Evolutionary conservation across 1,140 invertebrate species (phyloP).

Genomic region (Oppia nitens): DNA sequence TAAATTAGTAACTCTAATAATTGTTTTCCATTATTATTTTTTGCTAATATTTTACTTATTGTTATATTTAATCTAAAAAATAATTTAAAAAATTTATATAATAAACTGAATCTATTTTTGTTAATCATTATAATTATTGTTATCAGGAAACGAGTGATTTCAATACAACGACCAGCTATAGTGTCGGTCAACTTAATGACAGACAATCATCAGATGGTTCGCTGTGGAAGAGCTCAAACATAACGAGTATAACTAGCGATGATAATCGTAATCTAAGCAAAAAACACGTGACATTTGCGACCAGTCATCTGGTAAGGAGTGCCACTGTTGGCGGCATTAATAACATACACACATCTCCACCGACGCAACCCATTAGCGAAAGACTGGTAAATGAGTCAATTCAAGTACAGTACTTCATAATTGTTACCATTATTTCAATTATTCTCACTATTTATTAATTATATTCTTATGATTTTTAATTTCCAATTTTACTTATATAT

Average conservation of each 20-base stretch:
- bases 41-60: no score
- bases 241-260: background rate
- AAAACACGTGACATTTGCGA: slow-evolving; percentile 77
- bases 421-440: background rate
- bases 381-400: background rate
- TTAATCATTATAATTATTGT: no score
- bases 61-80: no score
- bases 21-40: no score
- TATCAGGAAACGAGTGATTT: no score
- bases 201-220: background rate
- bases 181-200: slow-evolving; percentile 20
- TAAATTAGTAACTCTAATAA: no score
- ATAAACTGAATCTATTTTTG: no score
- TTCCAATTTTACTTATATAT: no score
- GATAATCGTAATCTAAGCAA: slow-evolving; percentile 25
- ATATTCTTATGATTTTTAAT: no score
- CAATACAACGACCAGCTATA: slow-evolving; percentile 15
- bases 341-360: background rate
- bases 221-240: background rate
- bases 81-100: no score
- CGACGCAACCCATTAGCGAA: background rate
- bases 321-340: slow-evolving; percentile 18
- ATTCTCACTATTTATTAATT: no score
- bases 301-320: slow-evolving; percentile 21
- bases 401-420: background rate